Conservation (phyloP, 2,797 vertebrate genomes). For the Novumbra hubbsi region DNA sequence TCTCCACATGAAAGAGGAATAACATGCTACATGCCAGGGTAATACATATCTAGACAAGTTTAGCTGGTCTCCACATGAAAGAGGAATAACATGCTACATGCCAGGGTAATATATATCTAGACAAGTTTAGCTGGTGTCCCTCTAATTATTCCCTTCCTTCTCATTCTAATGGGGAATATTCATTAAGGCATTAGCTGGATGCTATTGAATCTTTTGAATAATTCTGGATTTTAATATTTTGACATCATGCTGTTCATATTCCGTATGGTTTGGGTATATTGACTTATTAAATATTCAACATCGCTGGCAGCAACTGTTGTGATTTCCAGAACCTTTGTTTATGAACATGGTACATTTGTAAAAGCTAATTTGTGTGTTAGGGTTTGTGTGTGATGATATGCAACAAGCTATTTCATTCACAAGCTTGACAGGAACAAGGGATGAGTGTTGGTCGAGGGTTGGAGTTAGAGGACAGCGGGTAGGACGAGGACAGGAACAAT, state of each 20-base stretch:
- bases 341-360: background rate
- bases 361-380: background rate
- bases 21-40: too few relatives aligned
- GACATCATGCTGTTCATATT: conserved; percentile 32
- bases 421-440: background rate
- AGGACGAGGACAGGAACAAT: background rate
- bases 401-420: background rate
- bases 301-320: background rate
- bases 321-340: background rate
- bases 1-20: too few relatives aligned
- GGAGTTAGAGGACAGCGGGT: background rate
- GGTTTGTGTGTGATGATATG: background rate
- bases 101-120: too few relatives aligned
- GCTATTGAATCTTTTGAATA: conserved; percentile 22
- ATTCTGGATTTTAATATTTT: conserved; percentile 19
- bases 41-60: too few relatives aligned
- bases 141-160: background rate
- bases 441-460: background rate
- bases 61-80: too few relatives aligned
- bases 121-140: background rate
- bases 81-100: too few relatives aligned
- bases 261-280: conserved; percentile 24
- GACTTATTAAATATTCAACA: conserved; percentile 37
- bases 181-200: conserved; percentile 21
- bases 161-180: conserved; percentile 27